A percentile compares a stretch with the other conserved stretches of the same genome.
Conservation (phyloP, 2,888 invertebrate genomes). For the Cheilosia vulpina region DNA sequence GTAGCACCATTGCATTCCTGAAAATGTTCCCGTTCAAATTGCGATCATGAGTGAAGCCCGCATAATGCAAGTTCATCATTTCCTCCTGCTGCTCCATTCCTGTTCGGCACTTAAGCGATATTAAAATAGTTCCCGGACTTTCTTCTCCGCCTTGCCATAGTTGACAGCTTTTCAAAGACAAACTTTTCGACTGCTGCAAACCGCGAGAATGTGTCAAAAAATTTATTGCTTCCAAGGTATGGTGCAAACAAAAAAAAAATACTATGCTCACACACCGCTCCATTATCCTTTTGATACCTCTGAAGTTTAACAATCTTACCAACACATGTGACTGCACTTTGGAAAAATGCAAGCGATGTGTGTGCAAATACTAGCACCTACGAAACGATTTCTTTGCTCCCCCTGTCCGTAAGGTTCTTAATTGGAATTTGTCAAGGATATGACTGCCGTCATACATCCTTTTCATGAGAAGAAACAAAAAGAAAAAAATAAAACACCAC, state of each 20-base stretch:
- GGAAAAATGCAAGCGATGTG: slow-evolving; percentile 24
- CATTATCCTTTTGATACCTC: slow-evolving; percentile 3
- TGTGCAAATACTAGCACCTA: neutral
- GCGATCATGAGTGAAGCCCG: too few relatives aligned
- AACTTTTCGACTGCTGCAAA: neutral
- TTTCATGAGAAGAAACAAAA: slow-evolving; percentile 4
- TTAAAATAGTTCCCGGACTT: neutral
- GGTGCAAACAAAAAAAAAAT: neutral
- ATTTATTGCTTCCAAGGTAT: neutral
- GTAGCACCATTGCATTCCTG: too few relatives aligned
- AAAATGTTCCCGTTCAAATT: too few relatives aligned
- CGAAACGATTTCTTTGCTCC: neutral
- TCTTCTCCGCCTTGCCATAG: too few relatives aligned
- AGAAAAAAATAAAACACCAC: neutral
- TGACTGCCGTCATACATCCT: slow-evolving; percentile 33
- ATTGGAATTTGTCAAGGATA: slow-evolving; percentile 68
- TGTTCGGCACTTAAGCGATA: neutral
- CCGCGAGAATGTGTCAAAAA: neutral
- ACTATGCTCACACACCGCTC: neutral
- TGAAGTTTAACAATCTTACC: slow-evolving; percentile 23
- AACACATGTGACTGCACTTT: slow-evolving; percentile 46
- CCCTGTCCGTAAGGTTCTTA: slow-evolving; percentile 27
- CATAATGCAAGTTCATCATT: neutral
- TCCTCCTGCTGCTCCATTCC: neutral
- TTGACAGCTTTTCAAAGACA: neutral